Evolutionary conservation across 2,888 invertebrate species (phyloP), one percentile per base, ranked within the genome.

Genomic region (Mesorhabditis belari): DNA sequence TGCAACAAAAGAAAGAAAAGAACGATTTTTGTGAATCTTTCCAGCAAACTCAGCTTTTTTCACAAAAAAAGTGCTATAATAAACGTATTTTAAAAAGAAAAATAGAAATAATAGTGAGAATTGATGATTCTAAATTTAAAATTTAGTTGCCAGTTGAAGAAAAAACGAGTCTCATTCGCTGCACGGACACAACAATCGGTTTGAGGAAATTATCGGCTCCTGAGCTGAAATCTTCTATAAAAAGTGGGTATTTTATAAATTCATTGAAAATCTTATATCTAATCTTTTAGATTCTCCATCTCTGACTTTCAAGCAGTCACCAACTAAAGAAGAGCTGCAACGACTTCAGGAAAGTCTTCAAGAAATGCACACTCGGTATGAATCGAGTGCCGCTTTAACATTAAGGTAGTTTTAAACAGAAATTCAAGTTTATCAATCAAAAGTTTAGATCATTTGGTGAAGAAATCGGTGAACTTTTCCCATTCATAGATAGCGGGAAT

Each of bases 381-480:
- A 35, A n/a, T 35, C 44, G 44, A 35, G 44, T 35, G 44, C 44
- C 44, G 44, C 44, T 9, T 35, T 35, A n/a, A 35, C 44, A n/a
- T 35, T 35, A n/a, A 35, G 44, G 44, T 35, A n/a, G 12, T 9
- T 35, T 35, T 35, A 35, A 35, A n/a, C 44, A 17, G 44, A n/a
- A 35, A n/a, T 17, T 35, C 44, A 35, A 35, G 44, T 35, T n/a
- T n/a, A n/a, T n/a, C n/a, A n/a, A n/a, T n/a, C n/a, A n/a, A 55
- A 57, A 52, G 62, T 69, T 61, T 60, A 71, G 76, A 57, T 77
- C 76, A 25, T 78, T 79, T 61, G 77, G 79, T 19, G 79, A 80
- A 29, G 69, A 76, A 49, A 61, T 78, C 6, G 69, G 71, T 50
- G 77, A 77, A 56, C 55, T 69, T 12, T 67, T 79, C 25, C 79